These are phyloP conservation scores for Netelia fuscicornis DNA, from an alignment of 2,888 invertebrate species.

Conservation along the genomic window DNA sequence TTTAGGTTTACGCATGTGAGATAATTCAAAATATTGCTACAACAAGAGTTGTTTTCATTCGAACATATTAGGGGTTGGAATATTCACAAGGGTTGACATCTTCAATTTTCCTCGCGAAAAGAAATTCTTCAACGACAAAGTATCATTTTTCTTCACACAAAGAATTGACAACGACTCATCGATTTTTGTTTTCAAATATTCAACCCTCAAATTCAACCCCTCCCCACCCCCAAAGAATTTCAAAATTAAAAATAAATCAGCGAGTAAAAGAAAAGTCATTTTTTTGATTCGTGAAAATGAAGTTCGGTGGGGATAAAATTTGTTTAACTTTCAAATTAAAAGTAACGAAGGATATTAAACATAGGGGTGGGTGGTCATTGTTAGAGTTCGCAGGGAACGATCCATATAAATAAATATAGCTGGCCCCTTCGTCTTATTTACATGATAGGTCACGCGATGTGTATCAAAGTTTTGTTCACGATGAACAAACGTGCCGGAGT, in stretches of 20 bases:
- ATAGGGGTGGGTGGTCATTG: neutral
- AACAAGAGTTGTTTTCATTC: too few species aligned
- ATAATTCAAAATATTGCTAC: too few species aligned
- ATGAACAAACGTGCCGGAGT: slow-evolving; percentile 13
- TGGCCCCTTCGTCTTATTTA: slow-evolving; percentile 39
- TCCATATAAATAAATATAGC: neutral
- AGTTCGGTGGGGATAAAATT: neutral
- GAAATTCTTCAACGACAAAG: too few species aligned
- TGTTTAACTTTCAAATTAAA: neutral
- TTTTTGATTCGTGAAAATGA: neutral
- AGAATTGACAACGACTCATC: too few species aligned
- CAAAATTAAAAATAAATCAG: too few species aligned
- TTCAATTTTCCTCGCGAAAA: too few species aligned
- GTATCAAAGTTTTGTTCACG: slow-evolving; percentile 18
- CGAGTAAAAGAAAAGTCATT: neutral
- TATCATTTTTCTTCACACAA: too few species aligned
- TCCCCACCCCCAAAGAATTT: too few species aligned
- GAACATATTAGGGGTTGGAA: too few species aligned
- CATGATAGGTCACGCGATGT: slow-evolving; percentile 43
- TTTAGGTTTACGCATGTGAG: neutral
- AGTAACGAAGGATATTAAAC: neutral
- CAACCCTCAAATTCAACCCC: too few species aligned
- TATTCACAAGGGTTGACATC: too few species aligned
- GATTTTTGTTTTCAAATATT: too few species aligned
- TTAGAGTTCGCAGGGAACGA: neutral